Evolutionary conservation across 2,113 vertebrate species (phyloP), one percentile per base, ranked within the genome.

Genomic region (Mesitornis unicolor): DNA sequence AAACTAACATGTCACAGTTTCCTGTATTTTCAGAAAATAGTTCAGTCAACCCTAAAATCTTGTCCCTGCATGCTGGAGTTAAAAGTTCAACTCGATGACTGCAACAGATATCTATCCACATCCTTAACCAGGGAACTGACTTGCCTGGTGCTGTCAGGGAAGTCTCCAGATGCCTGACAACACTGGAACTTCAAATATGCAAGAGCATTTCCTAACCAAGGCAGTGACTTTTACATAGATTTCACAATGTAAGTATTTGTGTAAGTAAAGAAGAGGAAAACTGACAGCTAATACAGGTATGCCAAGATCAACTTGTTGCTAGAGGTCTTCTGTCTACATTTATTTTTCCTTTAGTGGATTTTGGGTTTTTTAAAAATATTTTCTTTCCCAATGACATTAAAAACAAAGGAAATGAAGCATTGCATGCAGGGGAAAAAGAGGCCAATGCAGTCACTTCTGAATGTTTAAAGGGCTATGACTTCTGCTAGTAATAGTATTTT

Each of bases 51-150:
- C 36, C 84, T 84, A 70, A 87, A 84, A 84, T 89, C 87, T 73
- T 89, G 87, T 81, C 90, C 35, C 57, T 73, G 42, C 89, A 76
- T 20, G 78, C 43, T 85, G 77, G 40, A 97, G 93, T 80, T 92
- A 80, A 86, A 95, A 86, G 75, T 90, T 92, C 90, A 94, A 45
- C 54, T 33, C 35, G 7, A 2, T 50, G 70, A 86, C 68, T 74
- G 53, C 81, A 94, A 64, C 74, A 94, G 80, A 92, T 83, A 76
- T 26, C 63, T 60, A 28, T 20, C 26, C 67, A 84, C 40, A 83
- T 73, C 84, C 65, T 89, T 76, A 57, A 56, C 70, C 83, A 95
- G 90, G 56, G 53, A 94, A 84, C 40, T 63, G 82, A 65, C 47
- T 90, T 80, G 57, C 24, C 65, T 54, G 28, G 28, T 83, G 71